Conservation (phyloP, 2,113 vertebrate species). For the Coptodon bakossiorum region DNA sequence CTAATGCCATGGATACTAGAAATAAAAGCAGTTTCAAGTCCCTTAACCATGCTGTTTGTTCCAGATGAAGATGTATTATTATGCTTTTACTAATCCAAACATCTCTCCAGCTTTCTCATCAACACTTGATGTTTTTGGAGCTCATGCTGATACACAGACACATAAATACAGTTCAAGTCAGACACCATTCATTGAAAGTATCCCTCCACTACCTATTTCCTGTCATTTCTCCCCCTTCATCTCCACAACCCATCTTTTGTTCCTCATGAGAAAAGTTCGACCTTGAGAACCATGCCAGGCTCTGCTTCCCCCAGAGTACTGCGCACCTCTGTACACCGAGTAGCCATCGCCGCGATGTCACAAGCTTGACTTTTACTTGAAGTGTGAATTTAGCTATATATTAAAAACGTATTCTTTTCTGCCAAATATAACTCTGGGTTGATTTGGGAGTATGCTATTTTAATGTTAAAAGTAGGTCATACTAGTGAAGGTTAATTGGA, state of each 20-base stretch:
- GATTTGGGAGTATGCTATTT: conserved; percentile 41
- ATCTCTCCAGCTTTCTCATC: not conserved
- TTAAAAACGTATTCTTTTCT: not conserved
- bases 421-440: conserved; percentile 26
- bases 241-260: conserved; percentile 32
- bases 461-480: conserved; percentile 48
- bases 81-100: not conserved
- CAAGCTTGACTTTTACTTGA: not conserved
- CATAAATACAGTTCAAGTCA: not conserved
- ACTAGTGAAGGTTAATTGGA: conserved; percentile 60
- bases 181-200: not conserved
- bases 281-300: conserved; percentile 13
- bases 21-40: not conserved
- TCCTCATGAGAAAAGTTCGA: conserved; percentile 17
- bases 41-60: not conserved
- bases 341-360: not conserved
- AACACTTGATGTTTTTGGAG: not conserved
- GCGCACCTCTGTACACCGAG: not conserved
- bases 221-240: not conserved
- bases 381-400: not conserved
- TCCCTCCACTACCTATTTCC: not conserved
- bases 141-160: not conserved
- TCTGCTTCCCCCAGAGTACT: not conserved
- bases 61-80: not conserved
- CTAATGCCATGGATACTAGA: not conserved